Evolutionary conservation across 2,797 vertebrate genomes (phyloP), one percentile per base, ranked within the genome.

Genomic region (Coranthus polyacanthus): DNA sequence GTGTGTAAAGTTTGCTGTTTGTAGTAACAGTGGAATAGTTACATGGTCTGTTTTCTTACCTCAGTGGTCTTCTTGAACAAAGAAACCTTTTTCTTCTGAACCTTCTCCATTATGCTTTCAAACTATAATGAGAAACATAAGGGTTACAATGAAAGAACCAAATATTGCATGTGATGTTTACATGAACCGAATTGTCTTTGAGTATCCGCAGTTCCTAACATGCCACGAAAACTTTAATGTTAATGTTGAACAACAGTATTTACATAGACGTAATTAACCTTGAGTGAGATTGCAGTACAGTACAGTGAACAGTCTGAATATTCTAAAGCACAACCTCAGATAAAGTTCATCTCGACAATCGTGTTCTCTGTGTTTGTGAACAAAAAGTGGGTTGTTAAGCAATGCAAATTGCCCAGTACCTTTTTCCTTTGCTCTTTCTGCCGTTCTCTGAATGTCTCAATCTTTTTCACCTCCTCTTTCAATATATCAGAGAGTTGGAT

Each of bases 351-450:
- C 3, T 13, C 11, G 12, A 6, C 11, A 37, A 12, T 45, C 22
- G 56, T 11, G 0, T 54, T 15, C 3, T 49, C 6, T 18, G 1
- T 41, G 0, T 34, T 22, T 32, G 21, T 49, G 12, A 61, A n/a
- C n/a, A n/a, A 6, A 12, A 34, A 29, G 20, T 37, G 5, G 11
- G 21, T 42, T 56, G 51, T 37, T 47, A 69, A 50, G 52, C 46
- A 72, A 56, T 45, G 37, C 0, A 11, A 41, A 58, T 65, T 11
- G 1, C 7, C 17, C 34, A 36, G 86, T 83, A 99, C 98, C 96
- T 97, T 99, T 87, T 95, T 98, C 46, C 96, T 93, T 82, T 98
- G 96, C 12, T 97, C 97, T 90, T 97, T 99, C 87, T 99, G 98
- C 13, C 95, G 92, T 75, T 98, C 97, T 75, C 95, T 91, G 89